A percentile compares a stretch with the other conserved stretches of the same genome.
Conservation (phyloP, 2,113 vertebrate species). For the Semicossyphus pulcher region DNA sequence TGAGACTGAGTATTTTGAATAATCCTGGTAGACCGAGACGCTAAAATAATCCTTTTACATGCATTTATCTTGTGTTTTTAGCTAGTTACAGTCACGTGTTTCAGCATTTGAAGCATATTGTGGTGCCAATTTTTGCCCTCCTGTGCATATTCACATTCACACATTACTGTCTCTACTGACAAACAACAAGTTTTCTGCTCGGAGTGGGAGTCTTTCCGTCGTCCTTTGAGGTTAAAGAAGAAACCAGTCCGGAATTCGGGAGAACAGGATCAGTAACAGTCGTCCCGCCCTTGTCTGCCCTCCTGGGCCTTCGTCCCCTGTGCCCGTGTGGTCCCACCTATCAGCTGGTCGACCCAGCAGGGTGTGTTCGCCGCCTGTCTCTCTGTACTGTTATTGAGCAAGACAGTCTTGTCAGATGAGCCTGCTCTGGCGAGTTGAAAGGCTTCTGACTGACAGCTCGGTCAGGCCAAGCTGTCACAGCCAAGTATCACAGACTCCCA, state of each 20-base stretch:
- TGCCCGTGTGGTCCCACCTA: constrained; percentile 41
- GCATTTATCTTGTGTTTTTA: too few species aligned
- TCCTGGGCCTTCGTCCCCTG: constrained; percentile 51
- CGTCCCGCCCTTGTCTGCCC: constrained; percentile 66
- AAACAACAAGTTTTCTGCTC: constrained; percentile 33
- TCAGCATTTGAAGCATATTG: too few species aligned
- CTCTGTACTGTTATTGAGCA: constrained; percentile 58
- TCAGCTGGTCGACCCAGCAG: constrained; percentile 48
- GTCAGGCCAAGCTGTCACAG: constrained; percentile 61
- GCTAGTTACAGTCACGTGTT: too few species aligned
- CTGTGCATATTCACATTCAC: too few species aligned
- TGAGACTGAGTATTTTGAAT: too few species aligned
- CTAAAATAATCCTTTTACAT: too few species aligned
- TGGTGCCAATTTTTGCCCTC: too few species aligned
- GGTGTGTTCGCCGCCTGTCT: constrained; percentile 63
- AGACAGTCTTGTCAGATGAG: constrained; percentile 69
- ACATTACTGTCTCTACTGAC: constrained; percentile 18
- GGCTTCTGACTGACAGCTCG: constrained; percentile 64
- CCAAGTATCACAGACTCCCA: constrained; percentile 54
- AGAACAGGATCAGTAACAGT: constrained; percentile 71
- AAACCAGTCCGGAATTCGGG: constrained; percentile 30
- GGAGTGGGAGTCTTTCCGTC: constrained; percentile 2
- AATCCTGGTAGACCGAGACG: too few species aligned
- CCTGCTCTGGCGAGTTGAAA: constrained; percentile 56
- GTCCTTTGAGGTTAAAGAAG: constrained; percentile 65